A percentile compares a stretch with the other conserved stretches of the same genome.
phyloP scores from a whole-genome alignment of 2,113 vertebrate species.

The Eulemur macaco region DNA sequence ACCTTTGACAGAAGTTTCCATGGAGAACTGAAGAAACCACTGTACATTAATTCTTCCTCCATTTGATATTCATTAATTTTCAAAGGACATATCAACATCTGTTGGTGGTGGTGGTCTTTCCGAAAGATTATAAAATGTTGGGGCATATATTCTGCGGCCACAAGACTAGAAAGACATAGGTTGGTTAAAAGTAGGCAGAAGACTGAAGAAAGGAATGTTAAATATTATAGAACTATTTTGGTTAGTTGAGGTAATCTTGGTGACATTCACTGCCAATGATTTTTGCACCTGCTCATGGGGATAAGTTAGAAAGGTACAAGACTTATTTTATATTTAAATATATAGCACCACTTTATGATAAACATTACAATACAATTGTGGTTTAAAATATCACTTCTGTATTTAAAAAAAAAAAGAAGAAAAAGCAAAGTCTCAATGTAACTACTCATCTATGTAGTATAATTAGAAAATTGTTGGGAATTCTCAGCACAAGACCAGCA shows the following conservation, averaged over 20 bases:
- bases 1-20: neutral
- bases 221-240: neutral
- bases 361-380: too few species aligned
- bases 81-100: neutral
- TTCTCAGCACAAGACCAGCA: neutral
- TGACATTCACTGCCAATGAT: neutral
- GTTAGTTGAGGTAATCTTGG: neutral
- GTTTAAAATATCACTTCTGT: too few species aligned
- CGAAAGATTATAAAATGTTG: neutral
- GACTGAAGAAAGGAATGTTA: neutral
- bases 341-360: too few species aligned
- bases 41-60: neutral
- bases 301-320: neutral
- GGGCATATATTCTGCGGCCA: neutral
- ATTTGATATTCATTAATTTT: neutral
- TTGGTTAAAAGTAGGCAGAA: neutral
- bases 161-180: neutral
- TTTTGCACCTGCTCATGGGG: neutral
- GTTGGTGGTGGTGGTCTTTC: neutral
- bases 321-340: neutral
- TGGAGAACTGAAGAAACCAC: too few species aligned
- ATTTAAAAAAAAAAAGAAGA: neutral
- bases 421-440: neutral
- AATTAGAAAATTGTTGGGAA: neutral
- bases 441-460: neutral